Base-by-base conservation (phyloP, 2,888 invertebrate species). In the Pharmacophagus antenor region DNA sequence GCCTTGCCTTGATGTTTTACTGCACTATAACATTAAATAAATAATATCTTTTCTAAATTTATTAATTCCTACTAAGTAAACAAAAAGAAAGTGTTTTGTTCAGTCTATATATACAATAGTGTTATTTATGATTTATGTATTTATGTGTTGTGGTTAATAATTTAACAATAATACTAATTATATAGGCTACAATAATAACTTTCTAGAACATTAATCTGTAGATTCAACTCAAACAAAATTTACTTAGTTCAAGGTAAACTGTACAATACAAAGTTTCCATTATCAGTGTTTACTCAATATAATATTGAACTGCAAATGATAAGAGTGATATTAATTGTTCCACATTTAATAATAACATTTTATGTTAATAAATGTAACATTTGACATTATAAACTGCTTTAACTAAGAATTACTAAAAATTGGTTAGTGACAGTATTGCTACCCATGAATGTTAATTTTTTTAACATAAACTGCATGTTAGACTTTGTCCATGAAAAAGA, bases 301-400 rank as follows among this genome's bases (percentile, higher is more conserved):
- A 50, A 50, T 51, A 51, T 20, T 56, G 31, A 22, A 50, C 49
- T 27, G 53, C n/a, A 12, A 42, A 21, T 37, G 56, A 60, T 60
- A 60, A 60, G 37, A 46, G n/a, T 20, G 20, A 8, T 12, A 60
- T 55, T 60, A 55, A 60, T 47, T 53, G 48, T 56, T 51, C 56
- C 56, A 61, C 47, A 56, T 61, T 44, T 56, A 27, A 42, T 18
- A 42, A 42, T 42, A 18, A 18, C 17, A 18, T 42, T n/a, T n/a
- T n/a, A n/a, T n/a, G n/a, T n/a, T n/a, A n/a, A n/a, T 44, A 44
- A 44, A 18, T 44, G 42, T 44, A 44, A n/a, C 15, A 4, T 15
- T 4, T 37, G 3, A 37, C 15, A 6, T n/a, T 15, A n/a, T 37
- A 37, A 42, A 42, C 2, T 44, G 8, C 18, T 44, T 44, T 44